Percentiles rank a stretch among this genome's conserved stretches.
These are phyloP conservation scores for Oligia fasciuncula DNA, from an alignment of 2,888 invertebrate genomes.

Conservation along the genomic window DNA sequence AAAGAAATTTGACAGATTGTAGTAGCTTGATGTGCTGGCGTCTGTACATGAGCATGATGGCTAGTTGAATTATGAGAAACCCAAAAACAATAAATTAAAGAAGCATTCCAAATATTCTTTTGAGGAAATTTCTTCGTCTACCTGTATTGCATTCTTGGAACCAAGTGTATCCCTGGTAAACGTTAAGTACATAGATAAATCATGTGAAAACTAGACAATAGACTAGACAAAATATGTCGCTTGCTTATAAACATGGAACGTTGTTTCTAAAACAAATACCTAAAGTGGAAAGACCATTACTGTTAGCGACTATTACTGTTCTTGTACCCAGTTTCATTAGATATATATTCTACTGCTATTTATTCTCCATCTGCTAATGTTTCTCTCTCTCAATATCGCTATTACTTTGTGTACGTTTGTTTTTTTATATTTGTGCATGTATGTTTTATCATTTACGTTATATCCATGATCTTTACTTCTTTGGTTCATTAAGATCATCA, in stretches of 20 bases:
- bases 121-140: background rate
- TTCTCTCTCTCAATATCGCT: conserved; percentile 8
- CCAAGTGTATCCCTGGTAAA: background rate
- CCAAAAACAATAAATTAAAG: background rate
- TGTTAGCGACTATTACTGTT: background rate
- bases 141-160: background rate
- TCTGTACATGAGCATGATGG: too few relatives aligned
- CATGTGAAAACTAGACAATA: conserved; percentile 8
- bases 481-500: background rate
- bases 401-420: background rate
- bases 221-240: background rate
- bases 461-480: background rate
- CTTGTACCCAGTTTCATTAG: background rate
- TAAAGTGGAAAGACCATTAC: background rate
- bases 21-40: too few relatives aligned
- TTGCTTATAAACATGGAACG: conserved; percentile 21
- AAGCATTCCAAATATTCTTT: background rate
- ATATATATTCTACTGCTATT: background rate
- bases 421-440: background rate
- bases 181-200: background rate
- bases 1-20: too few relatives aligned
- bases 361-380: background rate
- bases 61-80: background rate
- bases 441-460: background rate
- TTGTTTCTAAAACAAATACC: conserved; percentile 24